A percentile compares a stretch with the other conserved stretches of the same genome.
Conservation (phyloP, 2,888 invertebrate genomes). For the Pharmacophagus antenor region DNA sequence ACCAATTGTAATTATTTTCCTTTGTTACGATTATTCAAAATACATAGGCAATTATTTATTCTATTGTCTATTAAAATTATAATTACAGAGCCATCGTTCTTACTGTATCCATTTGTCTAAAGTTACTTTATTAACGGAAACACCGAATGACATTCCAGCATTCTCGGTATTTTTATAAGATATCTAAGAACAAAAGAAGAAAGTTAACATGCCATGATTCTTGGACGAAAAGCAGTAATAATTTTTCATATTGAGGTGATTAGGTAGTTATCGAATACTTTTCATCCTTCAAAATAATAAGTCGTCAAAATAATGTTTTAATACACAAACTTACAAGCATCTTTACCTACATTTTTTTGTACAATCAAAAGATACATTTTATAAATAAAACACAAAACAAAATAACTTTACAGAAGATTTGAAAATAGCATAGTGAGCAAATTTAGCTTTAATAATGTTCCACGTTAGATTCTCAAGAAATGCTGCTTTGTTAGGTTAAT, state of each 20-base stretch:
- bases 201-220: background rate
- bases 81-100: background rate
- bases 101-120: constrained; percentile 8
- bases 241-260: background rate
- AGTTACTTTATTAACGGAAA: background rate
- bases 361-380: background rate
- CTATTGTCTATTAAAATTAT: too few species aligned
- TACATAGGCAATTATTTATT: too few species aligned
- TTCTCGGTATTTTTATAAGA: background rate
- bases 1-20: too few species aligned
- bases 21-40: too few species aligned
- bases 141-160: constrained; percentile 5
- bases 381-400: background rate
- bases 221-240: background rate
- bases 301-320: too few species aligned
- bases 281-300: background rate
- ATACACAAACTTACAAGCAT: too few species aligned
- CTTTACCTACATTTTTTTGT: too few species aligned
- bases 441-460: background rate
- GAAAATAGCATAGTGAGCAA: background rate
- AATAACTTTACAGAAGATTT: background rate
- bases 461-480: background rate
- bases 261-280: background rate
- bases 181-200: background rate
- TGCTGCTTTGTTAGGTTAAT: constrained; percentile 8